phyloP scores from a whole-genome alignment of 1,140 invertebrate genomes.

The Psilanteris sp. region DNA sequence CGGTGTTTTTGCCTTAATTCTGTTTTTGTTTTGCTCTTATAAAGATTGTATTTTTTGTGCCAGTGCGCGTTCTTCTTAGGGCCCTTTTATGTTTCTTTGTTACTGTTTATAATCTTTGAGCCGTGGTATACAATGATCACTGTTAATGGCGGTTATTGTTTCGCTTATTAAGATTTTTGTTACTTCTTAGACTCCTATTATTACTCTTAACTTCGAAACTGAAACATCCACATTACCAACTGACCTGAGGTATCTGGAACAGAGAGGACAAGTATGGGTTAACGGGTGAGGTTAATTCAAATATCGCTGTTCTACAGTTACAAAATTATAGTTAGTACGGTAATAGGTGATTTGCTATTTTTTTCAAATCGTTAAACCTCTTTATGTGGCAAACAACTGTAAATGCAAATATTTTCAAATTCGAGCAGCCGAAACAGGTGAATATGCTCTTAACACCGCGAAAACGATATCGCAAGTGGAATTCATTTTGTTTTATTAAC shows the following conservation, averaged over 20 bases:
- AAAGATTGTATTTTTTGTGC: neutral
- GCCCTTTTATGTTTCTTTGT: constrained; percentile 40
- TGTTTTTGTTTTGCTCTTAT: neutral
- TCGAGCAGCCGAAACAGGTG: too few relatives aligned
- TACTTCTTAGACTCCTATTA: constrained; percentile 4
- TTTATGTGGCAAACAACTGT: too few relatives aligned
- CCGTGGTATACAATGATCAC: constrained; percentile 32
- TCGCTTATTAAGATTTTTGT: constrained; percentile 30
- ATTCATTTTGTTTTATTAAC: too few relatives aligned
- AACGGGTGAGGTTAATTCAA: too few relatives aligned
- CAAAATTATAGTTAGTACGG: too few relatives aligned
- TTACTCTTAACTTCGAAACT: neutral
- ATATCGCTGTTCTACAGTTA: too few relatives aligned
- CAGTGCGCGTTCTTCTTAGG: neutral
- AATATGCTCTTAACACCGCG: too few relatives aligned
- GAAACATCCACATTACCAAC: constrained; percentile 27
- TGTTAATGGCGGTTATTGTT: constrained; percentile 45
- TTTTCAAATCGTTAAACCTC: too few relatives aligned
- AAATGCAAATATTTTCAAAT: too few relatives aligned
- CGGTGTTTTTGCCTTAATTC: neutral
- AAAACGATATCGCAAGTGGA: too few relatives aligned
- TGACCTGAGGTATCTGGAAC: constrained; percentile 71
- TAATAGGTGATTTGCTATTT: too few relatives aligned
- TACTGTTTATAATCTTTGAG: constrained; percentile 34
- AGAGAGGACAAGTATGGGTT: constrained; percentile 8